Evolutionary conservation across 2,113 vertebrate species (phyloP).

Genomic region (Thryonomys swinderianus): DNA sequence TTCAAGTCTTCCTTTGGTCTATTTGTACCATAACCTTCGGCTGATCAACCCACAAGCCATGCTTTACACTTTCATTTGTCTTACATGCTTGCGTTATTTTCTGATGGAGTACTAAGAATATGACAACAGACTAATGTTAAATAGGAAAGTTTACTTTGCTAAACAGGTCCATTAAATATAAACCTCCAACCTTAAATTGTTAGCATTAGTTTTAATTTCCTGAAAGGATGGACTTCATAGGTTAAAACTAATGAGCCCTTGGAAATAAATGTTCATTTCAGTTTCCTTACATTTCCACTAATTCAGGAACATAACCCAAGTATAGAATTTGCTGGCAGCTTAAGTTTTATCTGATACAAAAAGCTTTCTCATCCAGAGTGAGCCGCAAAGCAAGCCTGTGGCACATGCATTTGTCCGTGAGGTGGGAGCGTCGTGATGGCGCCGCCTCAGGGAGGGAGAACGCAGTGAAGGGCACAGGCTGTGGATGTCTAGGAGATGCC

Average conservation of each 20-base stretch:
- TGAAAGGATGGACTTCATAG: not conserved
- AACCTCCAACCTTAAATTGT: not conserved
- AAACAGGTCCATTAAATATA: not conserved
- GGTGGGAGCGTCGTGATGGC: slow-evolving; percentile 20
- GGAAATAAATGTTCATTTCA: slow-evolving; percentile 57
- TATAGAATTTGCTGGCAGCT: slow-evolving; percentile 55
- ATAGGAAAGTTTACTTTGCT: not conserved
- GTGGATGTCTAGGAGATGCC: slow-evolving; percentile 59
- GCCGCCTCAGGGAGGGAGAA: slow-evolving; percentile 45
- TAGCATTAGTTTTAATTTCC: not conserved
- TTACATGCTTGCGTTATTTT: not conserved
- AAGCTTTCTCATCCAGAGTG: slow-evolving; percentile 63
- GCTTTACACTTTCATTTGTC: not conserved
- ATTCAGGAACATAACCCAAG: slow-evolving; percentile 70
- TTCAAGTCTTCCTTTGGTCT: not conserved
- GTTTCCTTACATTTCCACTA: slow-evolving; percentile 39
- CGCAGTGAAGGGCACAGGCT: not conserved
- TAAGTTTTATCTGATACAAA: slow-evolving; percentile 71
- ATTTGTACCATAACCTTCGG: not conserved
- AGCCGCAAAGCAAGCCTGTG: slow-evolving; percentile 63
- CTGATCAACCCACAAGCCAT: not conserved
- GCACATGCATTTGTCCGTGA: slow-evolving; percentile 66
- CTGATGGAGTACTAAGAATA: not conserved
- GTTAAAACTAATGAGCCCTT: slow-evolving; percentile 5
- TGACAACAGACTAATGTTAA: not conserved